Percentiles rank a stretch among this genome's conserved stretches.
Evolutionary conservation across 2,113 vertebrate genomes (phyloP).

Genomic region (Phyllostomus hastatus): DNA sequence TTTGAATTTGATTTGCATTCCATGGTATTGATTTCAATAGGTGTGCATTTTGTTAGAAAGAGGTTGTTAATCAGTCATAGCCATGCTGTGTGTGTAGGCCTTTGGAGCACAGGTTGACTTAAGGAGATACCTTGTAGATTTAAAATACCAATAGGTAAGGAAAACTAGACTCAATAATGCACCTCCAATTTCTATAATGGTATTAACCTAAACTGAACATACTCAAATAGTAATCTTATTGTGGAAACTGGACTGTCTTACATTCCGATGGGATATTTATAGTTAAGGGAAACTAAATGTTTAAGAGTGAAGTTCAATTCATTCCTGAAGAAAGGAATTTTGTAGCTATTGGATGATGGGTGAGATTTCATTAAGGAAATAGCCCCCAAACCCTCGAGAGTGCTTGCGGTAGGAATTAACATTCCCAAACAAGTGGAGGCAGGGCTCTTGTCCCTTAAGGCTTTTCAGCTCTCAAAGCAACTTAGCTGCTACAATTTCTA

Average conservation of each 20-base stretch:
- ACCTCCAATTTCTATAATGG: not conserved
- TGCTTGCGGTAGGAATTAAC: not conserved
- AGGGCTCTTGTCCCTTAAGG: not conserved
- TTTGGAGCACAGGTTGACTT: slow-evolving; percentile 14
- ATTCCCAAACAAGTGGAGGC: not conserved
- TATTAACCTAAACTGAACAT: not conserved
- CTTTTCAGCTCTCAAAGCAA: not conserved
- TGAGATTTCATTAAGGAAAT: slow-evolving; percentile 16
- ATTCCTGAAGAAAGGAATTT: slow-evolving; percentile 17
- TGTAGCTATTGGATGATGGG: not conserved
- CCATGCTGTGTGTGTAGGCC: not conserved
- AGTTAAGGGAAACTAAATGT: slow-evolving; percentile 3
- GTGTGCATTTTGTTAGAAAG: not conserved
- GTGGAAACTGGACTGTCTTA: not conserved
- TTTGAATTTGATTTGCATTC: not conserved
- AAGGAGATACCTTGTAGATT: not conserved
- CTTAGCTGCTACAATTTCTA: not conserved
- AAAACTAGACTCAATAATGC: not conserved
- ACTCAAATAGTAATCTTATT: not conserved
- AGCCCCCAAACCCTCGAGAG: not conserved
- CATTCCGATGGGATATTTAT: slow-evolving; percentile 1
- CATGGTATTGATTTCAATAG: not conserved
- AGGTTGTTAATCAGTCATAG: not conserved
- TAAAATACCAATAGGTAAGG: not conserved
- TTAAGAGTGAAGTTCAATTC: slow-evolving; percentile 3